These are phyloP conservation scores for Vespertilio murinus DNA, from an alignment of 2,797 vertebrate genomes.

Conservation along the genomic window DNA sequence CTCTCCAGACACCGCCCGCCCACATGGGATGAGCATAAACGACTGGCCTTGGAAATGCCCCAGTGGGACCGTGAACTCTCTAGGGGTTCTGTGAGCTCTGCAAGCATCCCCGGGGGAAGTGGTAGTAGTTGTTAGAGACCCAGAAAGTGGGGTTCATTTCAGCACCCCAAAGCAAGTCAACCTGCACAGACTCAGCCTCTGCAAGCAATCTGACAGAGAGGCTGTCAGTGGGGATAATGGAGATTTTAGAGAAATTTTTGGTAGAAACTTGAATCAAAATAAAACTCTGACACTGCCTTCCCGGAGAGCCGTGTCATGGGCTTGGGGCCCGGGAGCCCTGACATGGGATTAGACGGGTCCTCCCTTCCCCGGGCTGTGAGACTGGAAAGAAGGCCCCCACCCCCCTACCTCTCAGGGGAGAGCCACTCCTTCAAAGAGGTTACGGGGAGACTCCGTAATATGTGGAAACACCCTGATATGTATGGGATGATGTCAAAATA, in stretches of 20 bases:
- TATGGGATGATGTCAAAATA: background rate
- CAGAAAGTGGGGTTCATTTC: background rate
- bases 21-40: background rate
- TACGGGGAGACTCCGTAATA: fast-evolving
- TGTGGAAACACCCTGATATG: background rate
- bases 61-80: background rate
- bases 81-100: fast-evolving
- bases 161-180: background rate
- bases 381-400: background rate
- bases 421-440: background rate
- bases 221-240: background rate
- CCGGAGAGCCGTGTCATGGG: background rate
- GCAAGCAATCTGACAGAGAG: background rate
- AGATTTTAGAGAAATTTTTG: background rate
- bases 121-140: background rate
- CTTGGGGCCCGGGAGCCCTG: background rate
- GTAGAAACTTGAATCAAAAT: background rate
- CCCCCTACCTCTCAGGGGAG: background rate
- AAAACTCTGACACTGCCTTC: background rate
- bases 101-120: background rate
- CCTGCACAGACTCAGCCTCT: background rate
- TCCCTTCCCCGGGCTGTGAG: background rate
- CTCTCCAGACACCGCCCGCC: background rate
- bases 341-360: fast-evolving
- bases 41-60: background rate